Evolutionary conservation across 2,113 vertebrate genomes (phyloP).

Genomic region (Corvus hawaiiensis): DNA sequence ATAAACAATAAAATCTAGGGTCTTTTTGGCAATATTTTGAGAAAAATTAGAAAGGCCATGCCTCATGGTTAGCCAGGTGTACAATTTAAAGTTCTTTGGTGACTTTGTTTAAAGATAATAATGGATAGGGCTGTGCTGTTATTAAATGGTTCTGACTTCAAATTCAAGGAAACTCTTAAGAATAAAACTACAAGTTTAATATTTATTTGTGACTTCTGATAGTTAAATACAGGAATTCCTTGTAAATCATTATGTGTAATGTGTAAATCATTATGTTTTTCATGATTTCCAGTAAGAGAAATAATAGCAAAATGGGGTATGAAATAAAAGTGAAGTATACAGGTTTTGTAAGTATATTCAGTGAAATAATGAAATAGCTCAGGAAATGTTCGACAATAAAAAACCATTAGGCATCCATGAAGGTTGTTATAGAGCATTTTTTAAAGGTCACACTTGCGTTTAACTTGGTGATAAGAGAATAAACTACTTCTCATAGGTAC

Average conservation of each 20-base stretch:
- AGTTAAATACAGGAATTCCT: background rate
- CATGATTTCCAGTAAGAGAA: background rate
- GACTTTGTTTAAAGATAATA: background rate
- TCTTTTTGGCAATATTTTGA: background rate
- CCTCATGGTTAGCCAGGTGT: background rate
- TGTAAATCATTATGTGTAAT: background rate
- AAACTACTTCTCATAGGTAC: background rate
- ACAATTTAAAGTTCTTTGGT: background rate
- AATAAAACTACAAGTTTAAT: background rate
- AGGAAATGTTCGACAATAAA: background rate
- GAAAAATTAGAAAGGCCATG: background rate
- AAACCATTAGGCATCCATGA: background rate
- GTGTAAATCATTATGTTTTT: background rate
- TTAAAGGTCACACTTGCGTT: background rate
- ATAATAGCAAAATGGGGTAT: background rate
- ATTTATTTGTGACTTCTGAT: background rate
- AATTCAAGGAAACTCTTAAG: background rate
- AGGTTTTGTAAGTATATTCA: background rate
- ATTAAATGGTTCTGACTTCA: background rate
- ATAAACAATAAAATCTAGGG: background rate
- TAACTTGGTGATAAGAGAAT: constrained; percentile 5
- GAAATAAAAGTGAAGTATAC: background rate
- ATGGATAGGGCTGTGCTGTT: background rate
- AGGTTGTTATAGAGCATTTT: background rate
- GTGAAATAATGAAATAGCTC: background rate